Conservation (phyloP, 2,797 vertebrate genomes). For the Helostoma temminkii region DNA sequence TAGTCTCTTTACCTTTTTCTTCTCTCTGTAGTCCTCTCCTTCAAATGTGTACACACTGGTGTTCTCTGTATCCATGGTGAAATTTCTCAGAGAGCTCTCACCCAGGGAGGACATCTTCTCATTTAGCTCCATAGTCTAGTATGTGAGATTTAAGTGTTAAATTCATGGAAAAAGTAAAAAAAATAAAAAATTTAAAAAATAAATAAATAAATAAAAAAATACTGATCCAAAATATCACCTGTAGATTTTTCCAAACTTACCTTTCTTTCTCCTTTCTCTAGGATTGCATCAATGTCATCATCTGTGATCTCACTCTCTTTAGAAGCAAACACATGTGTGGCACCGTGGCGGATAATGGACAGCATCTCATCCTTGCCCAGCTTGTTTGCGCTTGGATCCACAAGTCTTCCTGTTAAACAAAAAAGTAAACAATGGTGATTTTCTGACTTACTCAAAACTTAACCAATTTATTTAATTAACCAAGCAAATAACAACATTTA, state of each 20-base stretch:
- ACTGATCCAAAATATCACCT: not conserved
- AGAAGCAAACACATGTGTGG: conserved; percentile 97
- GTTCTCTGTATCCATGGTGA: conserved; percentile 97
- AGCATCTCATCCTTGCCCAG: conserved; percentile 99
- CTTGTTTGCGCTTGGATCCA: conserved; percentile 97
- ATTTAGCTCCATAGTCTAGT: conserved; percentile 95
- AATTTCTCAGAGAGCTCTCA: conserved; percentile 96
- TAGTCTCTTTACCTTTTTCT: conserved; percentile 91
- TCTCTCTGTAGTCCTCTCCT: conserved; percentile 99
- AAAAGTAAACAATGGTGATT: not conserved
- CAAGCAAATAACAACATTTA: no score
- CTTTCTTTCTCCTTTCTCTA: conserved; percentile 97
- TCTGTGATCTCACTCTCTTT: conserved; percentile 99
- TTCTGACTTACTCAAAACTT: not conserved
- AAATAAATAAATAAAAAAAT: no score
- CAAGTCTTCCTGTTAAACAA: conserved; percentile 88
- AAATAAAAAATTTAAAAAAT: not conserved
- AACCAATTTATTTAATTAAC: no score
- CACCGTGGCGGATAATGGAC: conserved; percentile 98
- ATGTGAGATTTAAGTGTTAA: not conserved
- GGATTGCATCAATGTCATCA: conserved; percentile 95
- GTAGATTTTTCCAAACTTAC: conserved; percentile 67
- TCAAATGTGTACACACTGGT: conserved; percentile 98
- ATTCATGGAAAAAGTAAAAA: not conserved
- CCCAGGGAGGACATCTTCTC: conserved; percentile 95